A percentile compares a stretch with the other conserved stretches of the same genome.
phyloP scores from a whole-genome alignment of 2,888 invertebrate genomes.

The Andrena minutula region DNA sequence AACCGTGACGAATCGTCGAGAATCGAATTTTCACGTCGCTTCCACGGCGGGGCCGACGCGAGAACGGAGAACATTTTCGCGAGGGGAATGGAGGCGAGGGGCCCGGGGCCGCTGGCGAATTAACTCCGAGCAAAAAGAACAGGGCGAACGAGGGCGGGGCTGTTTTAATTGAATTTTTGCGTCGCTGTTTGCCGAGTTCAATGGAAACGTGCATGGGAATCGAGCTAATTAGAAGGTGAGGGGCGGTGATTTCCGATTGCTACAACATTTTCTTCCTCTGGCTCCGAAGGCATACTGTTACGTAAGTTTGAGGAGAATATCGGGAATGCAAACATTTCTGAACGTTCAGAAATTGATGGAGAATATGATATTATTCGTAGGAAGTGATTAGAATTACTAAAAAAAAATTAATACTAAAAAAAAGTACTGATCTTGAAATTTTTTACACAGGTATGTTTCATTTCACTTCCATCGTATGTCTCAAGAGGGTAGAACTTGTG shows the following conservation, averaged over 20 bases:
- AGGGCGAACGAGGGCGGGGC: neutral
- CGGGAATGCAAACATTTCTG: too few species aligned
- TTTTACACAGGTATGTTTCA: neutral
- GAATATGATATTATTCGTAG: neutral
- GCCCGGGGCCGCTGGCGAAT: neutral
- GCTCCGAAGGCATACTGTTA: neutral
- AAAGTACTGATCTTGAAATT: neutral
- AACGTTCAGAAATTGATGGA: too few species aligned
- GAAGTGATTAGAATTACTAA: neutral
- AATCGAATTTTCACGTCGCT: conserved; percentile 52
- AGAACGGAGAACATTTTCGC: neutral
- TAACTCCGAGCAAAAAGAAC: neutral
- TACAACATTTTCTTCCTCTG: neutral
- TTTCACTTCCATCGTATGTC: neutral
- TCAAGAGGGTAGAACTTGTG: neutral
- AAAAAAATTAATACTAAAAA: neutral
- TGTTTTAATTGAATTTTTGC: conserved; percentile 44
- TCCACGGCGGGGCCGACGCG: neutral
- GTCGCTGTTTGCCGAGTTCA: conserved; percentile 2
- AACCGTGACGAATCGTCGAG: conserved; percentile 57
- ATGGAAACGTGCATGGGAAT: conserved; percentile 24
- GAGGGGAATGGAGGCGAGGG: neutral
- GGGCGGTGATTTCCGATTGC: conserved; percentile 17
- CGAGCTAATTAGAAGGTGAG: conserved; percentile 18
- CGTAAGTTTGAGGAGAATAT: too few species aligned